Evolutionary conservation across 2,797 vertebrate genomes (phyloP).

Genomic region (Melanotaenia pygmaea): DNA sequence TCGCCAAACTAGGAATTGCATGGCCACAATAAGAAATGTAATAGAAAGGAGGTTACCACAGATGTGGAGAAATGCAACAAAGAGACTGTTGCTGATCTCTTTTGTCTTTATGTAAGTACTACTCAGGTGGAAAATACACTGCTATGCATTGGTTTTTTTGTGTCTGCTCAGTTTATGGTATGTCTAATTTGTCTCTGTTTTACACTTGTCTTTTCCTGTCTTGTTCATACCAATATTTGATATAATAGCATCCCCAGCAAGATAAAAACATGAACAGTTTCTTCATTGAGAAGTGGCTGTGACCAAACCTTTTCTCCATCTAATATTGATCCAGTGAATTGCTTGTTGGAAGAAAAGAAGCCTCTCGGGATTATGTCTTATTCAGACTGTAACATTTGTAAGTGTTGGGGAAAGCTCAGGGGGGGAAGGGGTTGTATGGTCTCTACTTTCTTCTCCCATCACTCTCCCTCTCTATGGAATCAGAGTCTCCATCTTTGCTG

Average conservation of each 20-base stretch:
- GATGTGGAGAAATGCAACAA: constrained; percentile 57
- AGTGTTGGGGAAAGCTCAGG: constrained; percentile 49
- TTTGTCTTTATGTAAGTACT: constrained; percentile 77
- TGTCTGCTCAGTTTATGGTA: constrained; percentile 70
- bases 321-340: constrained; percentile 68
- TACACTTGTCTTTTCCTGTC: constrained; percentile 56
- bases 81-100: constrained; percentile 70
- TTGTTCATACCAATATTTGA: constrained; percentile 59
- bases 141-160: constrained; percentile 78
- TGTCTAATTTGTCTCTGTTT: constrained; percentile 57
- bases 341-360: constrained; percentile 59
- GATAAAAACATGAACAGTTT: constrained; percentile 48
- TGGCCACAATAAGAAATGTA: constrained; percentile 57
- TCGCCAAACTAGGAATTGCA: constrained; percentile 59
- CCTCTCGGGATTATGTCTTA: constrained; percentile 64
- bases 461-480: constrained; percentile 53
- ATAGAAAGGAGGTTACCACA: constrained; percentile 62
- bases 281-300: constrained; percentile 61
- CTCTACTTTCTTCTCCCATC: constrained; percentile 47
- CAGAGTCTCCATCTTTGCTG: constrained; percentile 61
- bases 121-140: constrained; percentile 86
- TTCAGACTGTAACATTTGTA: constrained; percentile 52
- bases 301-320: constrained; percentile 59
- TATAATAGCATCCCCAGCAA: constrained; percentile 46
- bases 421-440: constrained; percentile 22